Evolutionary conservation across 2,113 vertebrate species (phyloP).

Genomic region (Pachyramphus minor): DNA sequence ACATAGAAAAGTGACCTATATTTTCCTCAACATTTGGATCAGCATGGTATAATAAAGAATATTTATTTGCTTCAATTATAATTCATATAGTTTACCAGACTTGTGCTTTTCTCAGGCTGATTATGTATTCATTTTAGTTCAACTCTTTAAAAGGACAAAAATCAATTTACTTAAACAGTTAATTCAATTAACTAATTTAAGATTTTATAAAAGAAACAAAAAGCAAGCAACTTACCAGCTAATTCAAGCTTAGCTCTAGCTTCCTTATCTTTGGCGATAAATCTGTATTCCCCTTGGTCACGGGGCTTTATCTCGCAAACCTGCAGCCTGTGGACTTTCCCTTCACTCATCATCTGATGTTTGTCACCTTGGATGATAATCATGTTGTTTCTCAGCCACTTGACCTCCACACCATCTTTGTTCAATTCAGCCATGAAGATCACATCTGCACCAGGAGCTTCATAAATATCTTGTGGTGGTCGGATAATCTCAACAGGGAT

Average conservation of each 20-base stretch:
- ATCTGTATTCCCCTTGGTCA: slow-evolving; percentile 95
- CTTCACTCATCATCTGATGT: slow-evolving; percentile 98
- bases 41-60: background rate
- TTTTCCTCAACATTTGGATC: background rate
- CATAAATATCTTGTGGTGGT: slow-evolving; percentile 88
- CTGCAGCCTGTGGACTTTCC: slow-evolving; percentile 90
- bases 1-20: background rate
- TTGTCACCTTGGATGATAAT: slow-evolving; percentile 95
- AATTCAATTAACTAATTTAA: background rate
- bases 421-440: slow-evolving; percentile 93
- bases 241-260: slow-evolving; percentile 94
- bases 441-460: slow-evolving; percentile 88
- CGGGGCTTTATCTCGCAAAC: slow-evolving; percentile 92
- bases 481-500: slow-evolving; percentile 94
- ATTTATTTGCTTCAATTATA: background rate
- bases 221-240: slow-evolving; percentile 80
- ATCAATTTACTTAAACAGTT: background rate
- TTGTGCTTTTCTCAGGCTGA: background rate
- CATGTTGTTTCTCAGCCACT: slow-evolving; percentile 98
- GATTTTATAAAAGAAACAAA: background rate
- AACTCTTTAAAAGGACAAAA: background rate
- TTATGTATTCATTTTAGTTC: background rate
- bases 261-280: slow-evolving; percentile 97
- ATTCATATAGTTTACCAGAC: background rate
- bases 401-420: slow-evolving; percentile 95